A percentile compares a stretch with the other conserved stretches of the same genome.
These are phyloP conservation scores for Helicolenus hilgendorfi DNA, from an alignment of 2,797 vertebrate genomes.

Conservation along the genomic window DNA sequence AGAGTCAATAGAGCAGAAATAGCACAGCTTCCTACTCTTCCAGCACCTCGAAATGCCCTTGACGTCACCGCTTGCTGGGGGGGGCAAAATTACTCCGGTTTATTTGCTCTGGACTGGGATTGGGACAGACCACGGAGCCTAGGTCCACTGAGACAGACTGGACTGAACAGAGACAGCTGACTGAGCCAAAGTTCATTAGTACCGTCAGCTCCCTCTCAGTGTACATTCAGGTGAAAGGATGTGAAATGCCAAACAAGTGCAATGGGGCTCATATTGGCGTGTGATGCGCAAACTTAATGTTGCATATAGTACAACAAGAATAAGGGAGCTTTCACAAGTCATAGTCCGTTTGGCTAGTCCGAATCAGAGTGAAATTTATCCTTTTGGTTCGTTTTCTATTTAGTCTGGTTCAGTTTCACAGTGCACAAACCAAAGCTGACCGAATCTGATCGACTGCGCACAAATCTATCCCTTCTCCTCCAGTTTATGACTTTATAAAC, in stretches of 20 bases:
- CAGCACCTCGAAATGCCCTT: slow-evolving; percentile 51
- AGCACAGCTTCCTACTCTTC: slow-evolving; percentile 67
- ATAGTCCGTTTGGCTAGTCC: background rate
- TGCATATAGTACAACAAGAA: background rate
- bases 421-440: no score
- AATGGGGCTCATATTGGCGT: background rate
- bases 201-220: background rate
- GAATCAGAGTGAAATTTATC: background rate
- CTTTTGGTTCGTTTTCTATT: background rate
- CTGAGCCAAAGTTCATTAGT: slow-evolving; percentile 3
- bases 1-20: slow-evolving; percentile 73
- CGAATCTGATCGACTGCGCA: background rate
- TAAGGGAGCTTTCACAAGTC: background rate
- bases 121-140: slow-evolving; percentile 5
- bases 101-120: slow-evolving; percentile 53
- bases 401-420: background rate
- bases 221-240: background rate
- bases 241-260: background rate
- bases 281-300: background rate
- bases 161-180: slow-evolving; percentile 15
- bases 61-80: slow-evolving; percentile 41
- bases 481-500: background rate
- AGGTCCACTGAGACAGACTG: slow-evolving; percentile 31
- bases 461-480: background rate
- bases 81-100: slow-evolving; percentile 34